A percentile compares a stretch with the other conserved stretches of the same genome.
phyloP scores from a whole-genome alignment of 1,140 invertebrate species.

The Drosophila albomicans region DNA sequence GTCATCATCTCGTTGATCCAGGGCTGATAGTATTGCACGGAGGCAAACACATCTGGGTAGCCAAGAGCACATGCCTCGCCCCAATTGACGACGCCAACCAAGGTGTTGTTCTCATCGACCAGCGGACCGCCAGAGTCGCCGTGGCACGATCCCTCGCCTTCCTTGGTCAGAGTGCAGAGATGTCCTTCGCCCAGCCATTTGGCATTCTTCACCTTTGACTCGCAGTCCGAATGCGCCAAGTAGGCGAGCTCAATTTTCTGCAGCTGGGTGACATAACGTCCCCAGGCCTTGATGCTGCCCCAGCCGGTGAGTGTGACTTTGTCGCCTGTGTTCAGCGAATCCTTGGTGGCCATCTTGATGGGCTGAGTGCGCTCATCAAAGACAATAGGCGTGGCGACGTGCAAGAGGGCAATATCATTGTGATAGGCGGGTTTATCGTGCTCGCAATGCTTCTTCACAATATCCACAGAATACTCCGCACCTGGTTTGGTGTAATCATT shows the following conservation, averaged over 20 bases:
- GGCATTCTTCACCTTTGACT: conserved; percentile 46
- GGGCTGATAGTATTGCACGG: conserved; percentile 80
- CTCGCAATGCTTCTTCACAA: conserved; percentile 60
- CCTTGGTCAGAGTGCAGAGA: conserved; percentile 87
- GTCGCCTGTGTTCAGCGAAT: conserved; percentile 49
- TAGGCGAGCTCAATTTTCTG: conserved; percentile 71
- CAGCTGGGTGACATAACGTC: conserved; percentile 65
- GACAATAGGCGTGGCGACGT: conserved; percentile 81
- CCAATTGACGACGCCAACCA: conserved; percentile 86
- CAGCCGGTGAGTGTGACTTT: conserved; percentile 86
- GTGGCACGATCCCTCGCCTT: conserved; percentile 87
- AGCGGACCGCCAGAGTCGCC: conserved; percentile 85
- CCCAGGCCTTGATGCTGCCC: conserved; percentile 85
- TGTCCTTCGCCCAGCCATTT: conserved; percentile 80
- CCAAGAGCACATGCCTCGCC: conserved; percentile 86
- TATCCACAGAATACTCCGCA: conserved; percentile 62
- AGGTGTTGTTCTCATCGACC: conserved; percentile 64
- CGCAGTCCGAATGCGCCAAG: conserved; percentile 59
- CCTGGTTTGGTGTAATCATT: conserved; percentile 67
- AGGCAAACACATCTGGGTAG: conserved; percentile 86
- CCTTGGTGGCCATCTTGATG: conserved; percentile 61
- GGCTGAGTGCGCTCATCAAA: conserved; percentile 85
- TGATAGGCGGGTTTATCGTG: conserved; percentile 77
- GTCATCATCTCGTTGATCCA: conserved; percentile 72
- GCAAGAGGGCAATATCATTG: conserved; percentile 86